Base-by-base conservation (phyloP, 2,888 invertebrate species). In the Agrotis segetum region DNA sequence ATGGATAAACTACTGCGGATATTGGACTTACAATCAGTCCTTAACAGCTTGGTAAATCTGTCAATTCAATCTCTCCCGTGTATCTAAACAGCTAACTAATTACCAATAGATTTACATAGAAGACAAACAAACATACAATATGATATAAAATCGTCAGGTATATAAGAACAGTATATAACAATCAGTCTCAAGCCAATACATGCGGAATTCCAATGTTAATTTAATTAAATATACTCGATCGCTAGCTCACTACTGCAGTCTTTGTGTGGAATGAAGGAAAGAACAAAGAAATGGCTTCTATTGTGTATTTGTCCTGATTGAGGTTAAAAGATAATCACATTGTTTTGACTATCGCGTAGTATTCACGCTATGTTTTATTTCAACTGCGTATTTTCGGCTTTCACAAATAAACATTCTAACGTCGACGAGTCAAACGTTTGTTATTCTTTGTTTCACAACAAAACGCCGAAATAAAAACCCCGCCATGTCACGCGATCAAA, bases 101-200 rank as follows among this genome's bases (percentile, higher is more conserved):
- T 74, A 72, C 67, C 73, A 61, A 65, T 66, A 73, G 67, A 80
- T 52, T 71, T 81, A 71, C 44, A 67, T 78, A 71, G 71, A 84
- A 81, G 84, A 88, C 84, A 87, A 89, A 90, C 71, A 88, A 89
- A 89, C 88, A 79, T 66, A 81, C 72, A 85, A 73, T 83, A 81
- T 88, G 84, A 87, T 89, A 89, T 86, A 89, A 90, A 92, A 88
- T 88, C 71, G 86, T 89, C 81, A 89, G 87, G 87, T 89, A 90
- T 77, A 71, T 86, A 91, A 91, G 90, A 89, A 91, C 88, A 91
- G 90, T 91, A 89, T 88, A 85, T 89, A 90, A 92, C 92, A 92
- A 93, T 95, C 95, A 95, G 95, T 95, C 95, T 95, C 93, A 92
- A 94, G 92, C 92, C 88, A 92, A 92, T 91, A 92, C 89, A 93